phyloP scores from a whole-genome alignment of 64 coral and sea anemone species.

The Dendronephthya gigantea region DNA sequence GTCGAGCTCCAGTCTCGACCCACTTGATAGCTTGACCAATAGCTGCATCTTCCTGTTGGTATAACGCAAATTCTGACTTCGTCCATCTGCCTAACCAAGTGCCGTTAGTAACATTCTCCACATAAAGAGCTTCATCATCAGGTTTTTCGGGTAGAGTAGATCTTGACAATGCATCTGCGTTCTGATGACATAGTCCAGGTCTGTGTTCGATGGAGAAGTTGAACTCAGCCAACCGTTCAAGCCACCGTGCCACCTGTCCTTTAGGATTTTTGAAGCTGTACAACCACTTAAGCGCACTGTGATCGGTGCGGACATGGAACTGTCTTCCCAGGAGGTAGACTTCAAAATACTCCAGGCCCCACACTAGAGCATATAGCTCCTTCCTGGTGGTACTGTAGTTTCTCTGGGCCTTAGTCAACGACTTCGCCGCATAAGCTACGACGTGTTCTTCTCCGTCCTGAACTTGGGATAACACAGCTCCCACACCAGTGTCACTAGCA shows the following conservation, averaged over 20 bases:
- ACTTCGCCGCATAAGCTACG: neutral
- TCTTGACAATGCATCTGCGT: slow-evolving; percentile 6
- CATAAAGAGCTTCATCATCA: neutral
- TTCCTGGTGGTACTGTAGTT: neutral
- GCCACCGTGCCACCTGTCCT: neutral
- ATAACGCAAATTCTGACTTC: neutral
- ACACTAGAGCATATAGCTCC: slow-evolving; percentile 5
- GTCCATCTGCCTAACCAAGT: neutral
- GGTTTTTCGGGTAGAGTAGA: neutral
- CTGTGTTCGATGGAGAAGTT: slow-evolving; percentile 6
- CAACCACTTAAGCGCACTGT: neutral
- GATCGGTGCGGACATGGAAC: neutral
- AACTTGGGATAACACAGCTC: slow-evolving; percentile 1
- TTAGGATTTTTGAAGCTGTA: neutral
- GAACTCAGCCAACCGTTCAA: neutral
- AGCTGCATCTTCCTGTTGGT: neutral
- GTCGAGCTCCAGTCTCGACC: neutral
- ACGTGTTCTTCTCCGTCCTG: neutral
- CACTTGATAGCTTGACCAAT: no score
- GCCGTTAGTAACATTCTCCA: neutral
- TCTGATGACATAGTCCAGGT: slow-evolving; percentile 3
- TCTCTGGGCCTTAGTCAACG: no score
- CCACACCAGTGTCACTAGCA: neutral
- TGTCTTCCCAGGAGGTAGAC: neutral
- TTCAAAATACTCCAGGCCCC: slow-evolving; percentile 9